Base-by-base conservation (phyloP, 2,888 invertebrate genomes). In the Ephialtes manifestator region DNA sequence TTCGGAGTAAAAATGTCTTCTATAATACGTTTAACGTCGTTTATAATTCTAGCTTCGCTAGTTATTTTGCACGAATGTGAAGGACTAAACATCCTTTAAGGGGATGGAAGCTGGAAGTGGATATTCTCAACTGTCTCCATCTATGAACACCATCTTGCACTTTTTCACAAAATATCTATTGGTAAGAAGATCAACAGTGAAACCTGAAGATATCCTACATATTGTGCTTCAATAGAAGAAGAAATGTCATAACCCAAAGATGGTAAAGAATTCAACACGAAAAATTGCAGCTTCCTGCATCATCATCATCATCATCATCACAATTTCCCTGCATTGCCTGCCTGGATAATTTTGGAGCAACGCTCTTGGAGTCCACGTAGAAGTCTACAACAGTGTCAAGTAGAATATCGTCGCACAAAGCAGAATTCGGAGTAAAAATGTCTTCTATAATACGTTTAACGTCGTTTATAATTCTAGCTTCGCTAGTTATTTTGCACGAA, bases 41-140 rank as follows among this genome's bases (percentile, higher is more conserved):
- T 85, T 15, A 31, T 15, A 4, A 35, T 72, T 31, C 15, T 82
- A 1, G 85, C 46, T 35, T 65, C 67, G 39, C 58, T 85, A 1
- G 15, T 85, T 2, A 48, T 82, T 60, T 18, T 85, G 1, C 58
- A 82, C 58, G 79, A 77, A 68, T 87, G 87, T 53, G 86, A 89
- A n/a, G 90, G 87, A 28, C 28, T 78, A 4, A 97, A n/a, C n/a
- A n/a, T n/a, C n/a, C n/a, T n/a, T 39, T 39, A 39, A 39, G 35
- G 35, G 48, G 7, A n/a, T 5, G 13, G 46, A 51, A 51, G 55
- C 31, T 31, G n/a, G n/a, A n/a, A 60, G 13, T 15, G 35, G 35
- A n/a, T 15, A 35, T 70, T 70, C 1, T 1, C 46, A 60, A 11
- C 10, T 13, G 60, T 10, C 60, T 28, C 60, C 31, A 72, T 46